phyloP scores from a whole-genome alignment of 1,140 invertebrate genomes.

The Potamilus streckersoni region DNA sequence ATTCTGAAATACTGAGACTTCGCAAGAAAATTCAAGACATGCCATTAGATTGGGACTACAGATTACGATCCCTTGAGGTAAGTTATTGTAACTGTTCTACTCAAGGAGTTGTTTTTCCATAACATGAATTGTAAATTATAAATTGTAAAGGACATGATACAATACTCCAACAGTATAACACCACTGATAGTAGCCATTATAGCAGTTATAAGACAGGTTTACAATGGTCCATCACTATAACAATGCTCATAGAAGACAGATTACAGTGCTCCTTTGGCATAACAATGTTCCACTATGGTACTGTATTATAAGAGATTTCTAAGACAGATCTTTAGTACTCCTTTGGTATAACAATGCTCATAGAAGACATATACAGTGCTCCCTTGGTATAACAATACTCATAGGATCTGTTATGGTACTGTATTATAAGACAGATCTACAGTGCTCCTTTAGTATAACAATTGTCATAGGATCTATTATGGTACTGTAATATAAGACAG shows the following conservation, averaged over 20 bases:
- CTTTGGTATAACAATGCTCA: too few species aligned
- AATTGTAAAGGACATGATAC: not conserved
- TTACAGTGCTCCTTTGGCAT: too few species aligned
- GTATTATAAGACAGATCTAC: too few species aligned
- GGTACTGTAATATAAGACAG: too few species aligned
- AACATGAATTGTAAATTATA: not conserved
- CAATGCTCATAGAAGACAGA: not conserved
- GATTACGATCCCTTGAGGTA: constrained; percentile 38
- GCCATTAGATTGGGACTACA: constrained; percentile 30
- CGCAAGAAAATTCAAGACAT: constrained; percentile 27
- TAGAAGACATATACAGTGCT: too few species aligned
- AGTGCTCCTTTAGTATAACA: too few species aligned
- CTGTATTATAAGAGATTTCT: too few species aligned
- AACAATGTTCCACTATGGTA: too few species aligned
- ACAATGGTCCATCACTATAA: not conserved
- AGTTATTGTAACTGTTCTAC: not conserved
- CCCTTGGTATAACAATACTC: too few species aligned
- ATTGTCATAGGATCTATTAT: too few species aligned
- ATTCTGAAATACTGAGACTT: constrained; percentile 36
- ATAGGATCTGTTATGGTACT: too few species aligned
- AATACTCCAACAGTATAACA: not conserved
- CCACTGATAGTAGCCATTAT: not conserved
- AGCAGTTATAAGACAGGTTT: not conserved
- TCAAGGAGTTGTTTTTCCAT: not conserved
- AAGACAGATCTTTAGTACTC: too few species aligned